Conservation (phyloP, 2,888 invertebrate genomes). For the Ischnura elegans region DNA sequence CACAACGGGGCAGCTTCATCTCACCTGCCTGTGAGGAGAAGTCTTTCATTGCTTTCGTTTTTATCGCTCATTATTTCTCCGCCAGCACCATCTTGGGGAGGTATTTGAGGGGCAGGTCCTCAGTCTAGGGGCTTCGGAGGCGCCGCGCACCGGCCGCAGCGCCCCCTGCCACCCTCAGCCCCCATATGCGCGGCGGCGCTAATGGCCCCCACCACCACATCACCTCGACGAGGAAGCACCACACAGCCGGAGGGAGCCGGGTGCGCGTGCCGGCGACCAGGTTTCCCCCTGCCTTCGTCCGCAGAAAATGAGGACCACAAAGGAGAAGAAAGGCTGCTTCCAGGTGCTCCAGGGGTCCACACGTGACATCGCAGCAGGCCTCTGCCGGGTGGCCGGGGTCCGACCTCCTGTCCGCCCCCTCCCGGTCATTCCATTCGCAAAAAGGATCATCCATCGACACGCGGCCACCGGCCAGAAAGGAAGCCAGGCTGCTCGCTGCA, state of each 20-base stretch:
- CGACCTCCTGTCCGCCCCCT: background rate
- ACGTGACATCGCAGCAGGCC: background rate
- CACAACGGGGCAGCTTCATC: background rate
- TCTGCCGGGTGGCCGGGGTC: background rate
- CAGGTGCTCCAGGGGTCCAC: background rate
- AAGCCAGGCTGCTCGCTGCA: too few relatives aligned
- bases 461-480: background rate
- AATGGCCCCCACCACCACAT: background rate
- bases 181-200: too few relatives aligned
- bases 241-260: background rate
- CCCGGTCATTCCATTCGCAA: background rate
- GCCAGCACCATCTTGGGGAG: background rate
- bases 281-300: background rate
- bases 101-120: background rate
- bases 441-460: background rate
- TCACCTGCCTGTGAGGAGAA: background rate
- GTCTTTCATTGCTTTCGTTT: slow-evolving; percentile 8
- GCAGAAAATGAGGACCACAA: background rate
- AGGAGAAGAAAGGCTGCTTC: too few relatives aligned
- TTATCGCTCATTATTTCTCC: background rate
- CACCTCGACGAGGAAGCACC: background rate
- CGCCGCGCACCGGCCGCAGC: background rate
- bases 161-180: background rate
- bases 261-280: background rate
- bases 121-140: background rate